Evolutionary conservation across 1,140 invertebrate genomes (phyloP), one percentile per base, ranked within the genome.

Genomic region (Trachelipus rathkii): DNA sequence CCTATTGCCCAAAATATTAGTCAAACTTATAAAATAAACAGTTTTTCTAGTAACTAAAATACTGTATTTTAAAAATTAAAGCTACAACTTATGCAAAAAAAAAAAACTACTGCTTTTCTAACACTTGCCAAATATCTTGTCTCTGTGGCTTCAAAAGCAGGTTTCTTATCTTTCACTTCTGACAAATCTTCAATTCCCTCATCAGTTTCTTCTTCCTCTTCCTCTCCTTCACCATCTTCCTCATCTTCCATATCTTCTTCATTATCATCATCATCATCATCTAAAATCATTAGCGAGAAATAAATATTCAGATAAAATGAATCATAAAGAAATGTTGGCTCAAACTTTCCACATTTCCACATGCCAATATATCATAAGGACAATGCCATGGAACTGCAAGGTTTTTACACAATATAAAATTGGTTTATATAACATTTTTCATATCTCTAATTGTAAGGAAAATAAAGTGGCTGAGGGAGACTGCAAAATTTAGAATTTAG

Each of bases 251-350:
- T 24, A 15, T 45, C 68, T 15, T 2, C 7, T 46, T 69, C 53
- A 10, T 72, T 53, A 8, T 73, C 76, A 0, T 77, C 71, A 5
- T 77, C 76, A 13, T 66, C 46, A n/a, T 50, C 21, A 0, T 72
- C 76, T 44, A 60, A 53, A 15, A 15, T 66, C 72, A 24, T 60
- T 21, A 15, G 4, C 1, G 8, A 15, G 3, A 15, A 19, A 8
- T 60, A 13, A 60, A 8, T 60, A 4, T 60, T 13, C 11, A 60
- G 11, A 60, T 8, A 60, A 15, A 15, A 19, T 60, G 50, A n/a
- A 60, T 60, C 2, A 15, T 13, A 60, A n/a, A n/a, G 8, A 60
- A 19, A 15, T 15, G 8, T 1, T 60, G 19, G 50, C 11, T 19
- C 19, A 60, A 60, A 33, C 6, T 33, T 33, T 6, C 33, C 6